phyloP scores from a whole-genome alignment of 1,140 invertebrate species.

The Platyscapa corneri region DNA sequence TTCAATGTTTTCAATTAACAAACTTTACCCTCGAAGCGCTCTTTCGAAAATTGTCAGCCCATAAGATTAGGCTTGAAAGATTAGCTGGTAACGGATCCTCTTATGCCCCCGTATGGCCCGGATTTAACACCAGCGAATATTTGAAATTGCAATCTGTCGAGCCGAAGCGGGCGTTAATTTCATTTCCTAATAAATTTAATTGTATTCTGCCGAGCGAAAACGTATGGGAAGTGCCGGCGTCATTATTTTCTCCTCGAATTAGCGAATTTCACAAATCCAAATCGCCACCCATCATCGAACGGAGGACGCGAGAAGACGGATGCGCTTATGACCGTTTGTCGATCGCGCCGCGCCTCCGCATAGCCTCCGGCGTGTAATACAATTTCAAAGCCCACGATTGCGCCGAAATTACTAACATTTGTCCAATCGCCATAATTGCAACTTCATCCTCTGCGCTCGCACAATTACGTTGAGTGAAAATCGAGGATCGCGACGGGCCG shows the following conservation, averaged over 20 bases:
- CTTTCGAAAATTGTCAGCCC: no score
- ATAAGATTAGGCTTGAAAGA: no score
- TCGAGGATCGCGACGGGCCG: neutral
- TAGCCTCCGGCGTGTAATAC: slow-evolving; percentile 27
- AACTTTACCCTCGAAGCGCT: no score
- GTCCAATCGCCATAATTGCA: slow-evolving; percentile 40
- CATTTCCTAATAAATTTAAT: no score
- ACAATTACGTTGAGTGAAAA: slow-evolving; percentile 31
- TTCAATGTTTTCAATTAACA: no score
- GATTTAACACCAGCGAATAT: no score
- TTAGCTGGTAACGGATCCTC: no score
- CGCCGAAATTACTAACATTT: slow-evolving; percentile 29
- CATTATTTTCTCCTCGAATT: no score
- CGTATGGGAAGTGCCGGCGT: neutral
- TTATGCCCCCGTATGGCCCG: no score
- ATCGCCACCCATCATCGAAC: neutral
- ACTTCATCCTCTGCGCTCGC: neutral
- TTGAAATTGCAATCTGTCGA: no score
- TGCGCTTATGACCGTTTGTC: neutral
- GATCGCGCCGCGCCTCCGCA: neutral
- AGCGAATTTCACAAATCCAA: neutral
- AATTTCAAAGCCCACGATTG: slow-evolving; percentile 38
- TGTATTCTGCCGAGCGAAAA: neutral
- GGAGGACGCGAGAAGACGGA: neutral
- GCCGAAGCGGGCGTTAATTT: no score